phyloP scores from a whole-genome alignment of 2,888 invertebrate genomes.

The Eupeodes luniger region DNA sequence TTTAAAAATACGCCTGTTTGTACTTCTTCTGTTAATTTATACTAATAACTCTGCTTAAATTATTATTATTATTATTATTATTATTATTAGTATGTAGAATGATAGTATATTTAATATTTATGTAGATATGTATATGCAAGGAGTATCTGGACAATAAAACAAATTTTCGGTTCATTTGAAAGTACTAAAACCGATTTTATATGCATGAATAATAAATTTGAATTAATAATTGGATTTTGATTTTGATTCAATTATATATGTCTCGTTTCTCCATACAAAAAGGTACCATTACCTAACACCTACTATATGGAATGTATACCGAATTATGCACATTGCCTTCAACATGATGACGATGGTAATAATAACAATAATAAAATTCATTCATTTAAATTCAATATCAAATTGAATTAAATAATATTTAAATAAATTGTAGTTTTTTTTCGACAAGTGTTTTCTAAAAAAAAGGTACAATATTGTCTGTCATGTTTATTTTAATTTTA shows the following conservation, averaged over 20 bases:
- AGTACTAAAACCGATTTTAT: constrained; percentile 23
- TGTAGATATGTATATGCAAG: too few relatives aligned
- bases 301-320: constrained; percentile 1
- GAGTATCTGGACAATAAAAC: constrained; percentile 1
- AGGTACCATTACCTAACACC: neutral
- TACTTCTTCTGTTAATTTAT: constrained; percentile 43
- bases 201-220: constrained; percentile 47
- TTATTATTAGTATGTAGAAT: neutral
- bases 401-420: constrained; percentile 50
- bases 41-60: constrained; percentile 21
- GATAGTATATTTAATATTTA: neutral
- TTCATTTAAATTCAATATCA: constrained; percentile 42
- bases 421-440: constrained; percentile 33
- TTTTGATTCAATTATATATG: constrained; percentile 66
- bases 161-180: constrained; percentile 29
- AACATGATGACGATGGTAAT: neutral
- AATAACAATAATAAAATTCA: constrained; percentile 13
- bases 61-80: constrained; percentile 26
- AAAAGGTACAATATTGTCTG: neutral
- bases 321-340: constrained; percentile 19
- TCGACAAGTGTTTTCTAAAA: neutral
- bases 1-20: constrained; percentile 5
- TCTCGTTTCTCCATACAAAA: neutral
- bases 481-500: neutral
- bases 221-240: constrained; percentile 69